Percentiles rank a stretch among this genome's conserved stretches.
Evolutionary conservation across 2,797 vertebrate species (phyloP).

Genomic region (Mustela erminea): DNA sequence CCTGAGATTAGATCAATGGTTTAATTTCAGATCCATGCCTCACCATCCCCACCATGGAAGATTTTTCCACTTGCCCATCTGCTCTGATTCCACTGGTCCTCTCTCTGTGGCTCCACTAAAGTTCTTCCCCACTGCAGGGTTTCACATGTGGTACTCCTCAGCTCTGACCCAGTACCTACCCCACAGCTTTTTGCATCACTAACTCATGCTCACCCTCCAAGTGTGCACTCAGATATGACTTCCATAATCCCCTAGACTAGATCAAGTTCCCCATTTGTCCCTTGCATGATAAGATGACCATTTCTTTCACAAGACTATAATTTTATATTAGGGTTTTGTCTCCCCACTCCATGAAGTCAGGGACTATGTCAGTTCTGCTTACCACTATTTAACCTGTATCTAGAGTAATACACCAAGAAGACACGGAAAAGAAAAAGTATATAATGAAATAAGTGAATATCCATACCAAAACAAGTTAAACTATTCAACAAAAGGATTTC

Average conservation of each 20-base stretch:
- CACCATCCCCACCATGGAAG: background rate
- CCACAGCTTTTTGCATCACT: background rate
- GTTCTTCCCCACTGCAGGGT: background rate
- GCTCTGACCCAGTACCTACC: background rate
- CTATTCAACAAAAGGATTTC: slow-evolving; percentile 41
- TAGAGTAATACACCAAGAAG: slow-evolving; percentile 34
- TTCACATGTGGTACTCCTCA: background rate
- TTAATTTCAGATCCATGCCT: slow-evolving; percentile 32
- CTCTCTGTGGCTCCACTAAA: background rate
- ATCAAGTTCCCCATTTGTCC: background rate
- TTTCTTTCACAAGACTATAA: background rate
- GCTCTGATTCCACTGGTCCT: background rate
- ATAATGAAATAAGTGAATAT: slow-evolving; percentile 44
- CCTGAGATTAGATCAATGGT: background rate
- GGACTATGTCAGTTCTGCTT: background rate
- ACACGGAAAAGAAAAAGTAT: background rate
- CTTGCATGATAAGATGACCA: slow-evolving; percentile 16
- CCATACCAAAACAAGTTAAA: slow-evolving; percentile 38
- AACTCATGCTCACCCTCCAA: slow-evolving; percentile 19
- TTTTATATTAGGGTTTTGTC: slow-evolving; percentile 27
- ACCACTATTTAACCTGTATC: background rate
- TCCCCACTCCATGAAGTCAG: background rate
- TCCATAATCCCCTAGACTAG: background rate
- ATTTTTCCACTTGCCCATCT: background rate
- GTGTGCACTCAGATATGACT: slow-evolving; percentile 27